phyloP scores from a whole-genome alignment of 2,797 vertebrate genomes.

The Cichlasoma orientale region DNA sequence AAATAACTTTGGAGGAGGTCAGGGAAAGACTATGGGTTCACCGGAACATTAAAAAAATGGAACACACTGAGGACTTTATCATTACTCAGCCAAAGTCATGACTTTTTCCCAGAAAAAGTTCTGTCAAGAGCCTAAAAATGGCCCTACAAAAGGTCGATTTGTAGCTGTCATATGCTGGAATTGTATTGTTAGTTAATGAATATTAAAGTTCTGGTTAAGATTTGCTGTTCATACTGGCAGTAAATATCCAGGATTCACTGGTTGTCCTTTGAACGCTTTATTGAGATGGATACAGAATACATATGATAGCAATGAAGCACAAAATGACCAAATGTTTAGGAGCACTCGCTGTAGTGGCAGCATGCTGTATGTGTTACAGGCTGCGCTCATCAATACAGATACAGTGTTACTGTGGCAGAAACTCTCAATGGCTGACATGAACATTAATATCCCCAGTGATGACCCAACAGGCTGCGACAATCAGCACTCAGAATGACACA shows the following conservation, averaged over 20 bases:
- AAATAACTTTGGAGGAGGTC: not conserved
- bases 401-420: conserved; percentile 64
- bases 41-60: not conserved
- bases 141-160: not conserved
- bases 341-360: not conserved
- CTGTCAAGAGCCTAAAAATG: not conserved
- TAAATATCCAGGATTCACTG: not conserved
- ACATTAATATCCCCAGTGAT: conserved; percentile 57
- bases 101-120: not conserved
- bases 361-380: not conserved
- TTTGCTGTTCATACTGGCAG: not conserved
- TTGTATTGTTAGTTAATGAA: not conserved
- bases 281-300: not conserved
- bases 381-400: conserved; percentile 51
- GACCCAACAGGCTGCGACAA: conserved; percentile 28
- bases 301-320: not conserved
- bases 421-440: conserved; percentile 45
- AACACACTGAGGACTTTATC: not conserved
- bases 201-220: not conserved
- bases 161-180: not conserved
- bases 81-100: not conserved
- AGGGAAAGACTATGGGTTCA: not conserved
- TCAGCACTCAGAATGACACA: conserved; percentile 28
- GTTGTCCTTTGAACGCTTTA: not conserved
- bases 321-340: not conserved